Evolutionary conservation across 1,140 invertebrate species (phyloP).

Genomic region (Ruditapes philippinarum): DNA sequence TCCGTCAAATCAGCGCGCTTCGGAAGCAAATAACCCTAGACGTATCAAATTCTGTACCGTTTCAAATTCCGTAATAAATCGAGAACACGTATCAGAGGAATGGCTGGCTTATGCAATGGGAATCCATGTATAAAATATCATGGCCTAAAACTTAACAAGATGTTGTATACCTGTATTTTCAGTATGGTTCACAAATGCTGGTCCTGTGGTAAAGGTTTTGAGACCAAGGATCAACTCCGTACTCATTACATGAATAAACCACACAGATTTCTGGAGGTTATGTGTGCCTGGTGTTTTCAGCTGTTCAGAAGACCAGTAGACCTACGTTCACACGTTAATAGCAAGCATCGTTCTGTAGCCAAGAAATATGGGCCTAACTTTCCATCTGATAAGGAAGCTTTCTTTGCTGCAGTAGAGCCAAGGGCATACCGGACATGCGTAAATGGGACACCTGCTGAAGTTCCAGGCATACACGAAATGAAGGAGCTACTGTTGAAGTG

Average conservation of each 20-base stretch:
- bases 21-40: no score
- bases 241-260: background rate
- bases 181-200: background rate
- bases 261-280: background rate
- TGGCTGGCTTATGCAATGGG: no score
- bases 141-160: no score
- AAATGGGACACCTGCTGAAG: background rate
- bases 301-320: background rate
- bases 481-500: background rate
- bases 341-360: background rate
- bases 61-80: no score
- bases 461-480: background rate
- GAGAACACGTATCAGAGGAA: no score
- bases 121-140: no score
- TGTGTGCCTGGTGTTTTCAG: background rate
- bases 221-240: background rate
- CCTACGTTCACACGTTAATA: background rate
- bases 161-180: no score
- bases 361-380: background rate
- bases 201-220: background rate
- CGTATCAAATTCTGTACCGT: no score
- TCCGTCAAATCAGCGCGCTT: no score
- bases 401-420: background rate
- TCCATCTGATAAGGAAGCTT: background rate
- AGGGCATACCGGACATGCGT: background rate